These are phyloP conservation scores for Drosophila biarmipes DNA, from an alignment of 1,140 invertebrate genomes.

Conservation along the genomic window DNA sequence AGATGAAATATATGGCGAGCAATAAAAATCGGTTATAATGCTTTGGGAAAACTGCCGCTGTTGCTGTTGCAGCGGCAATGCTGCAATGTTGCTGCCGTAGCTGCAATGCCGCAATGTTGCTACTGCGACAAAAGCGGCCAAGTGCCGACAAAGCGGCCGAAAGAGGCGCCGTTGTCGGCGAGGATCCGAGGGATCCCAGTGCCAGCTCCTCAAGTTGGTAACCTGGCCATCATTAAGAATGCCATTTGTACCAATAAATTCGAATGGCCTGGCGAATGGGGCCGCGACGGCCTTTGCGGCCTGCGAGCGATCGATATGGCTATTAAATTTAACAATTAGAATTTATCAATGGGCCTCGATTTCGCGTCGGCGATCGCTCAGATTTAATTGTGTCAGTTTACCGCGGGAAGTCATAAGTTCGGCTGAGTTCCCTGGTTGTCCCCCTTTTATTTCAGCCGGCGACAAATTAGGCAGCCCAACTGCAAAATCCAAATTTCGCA, in stretches of 20 bases:
- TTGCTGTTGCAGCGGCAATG: background rate
- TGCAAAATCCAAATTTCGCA: constrained; percentile 37
- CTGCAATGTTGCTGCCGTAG: constrained; percentile 9
- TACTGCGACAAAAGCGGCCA: constrained; percentile 66
- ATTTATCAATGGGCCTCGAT: constrained; percentile 74
- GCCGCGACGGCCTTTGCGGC: constrained; percentile 18
- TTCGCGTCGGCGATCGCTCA: constrained; percentile 23
- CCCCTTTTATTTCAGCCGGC: constrained; percentile 12
- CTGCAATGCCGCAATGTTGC: constrained; percentile 3
- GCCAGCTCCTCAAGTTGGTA: constrained; percentile 27
- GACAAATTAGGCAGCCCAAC: constrained; percentile 62
- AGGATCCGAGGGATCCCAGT: constrained; percentile 15
- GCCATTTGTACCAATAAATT: constrained; percentile 83
- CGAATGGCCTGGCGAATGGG: constrained; percentile 57
- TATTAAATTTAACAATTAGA: constrained; percentile 84
- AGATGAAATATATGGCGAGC: constrained; percentile 84
- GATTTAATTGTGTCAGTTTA: constrained; percentile 71
- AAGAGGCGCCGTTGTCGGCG: constrained; percentile 61
- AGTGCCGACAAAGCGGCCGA: constrained; percentile 72
- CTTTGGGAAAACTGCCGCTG: constrained; percentile 67
- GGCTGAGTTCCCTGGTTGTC: background rate
- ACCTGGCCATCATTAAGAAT: constrained; percentile 76
- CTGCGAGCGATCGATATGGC: constrained; percentile 74
- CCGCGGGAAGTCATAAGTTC: constrained; percentile 69
- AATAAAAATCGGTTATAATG: constrained; percentile 84